Evolutionary conservation across 2,888 invertebrate genomes (phyloP), one percentile per base, ranked within the genome.

Genomic region (Melolontha melolontha): DNA sequence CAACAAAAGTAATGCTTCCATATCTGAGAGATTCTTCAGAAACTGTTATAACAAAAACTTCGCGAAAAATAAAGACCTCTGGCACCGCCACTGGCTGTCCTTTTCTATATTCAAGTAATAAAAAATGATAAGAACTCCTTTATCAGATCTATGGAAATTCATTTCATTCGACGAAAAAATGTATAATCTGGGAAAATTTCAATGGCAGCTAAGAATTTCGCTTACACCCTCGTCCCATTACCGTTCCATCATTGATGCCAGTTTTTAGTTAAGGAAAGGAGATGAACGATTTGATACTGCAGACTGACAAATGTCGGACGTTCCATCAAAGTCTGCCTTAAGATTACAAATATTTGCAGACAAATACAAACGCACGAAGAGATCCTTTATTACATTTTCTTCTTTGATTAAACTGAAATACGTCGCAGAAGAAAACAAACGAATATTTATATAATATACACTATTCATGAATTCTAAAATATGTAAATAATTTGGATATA

Each of bases 281-380:
- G 57, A 42, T 27, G 57, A 57, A 44, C 44, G 57, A 14, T 57
- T 44, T 57, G 57, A 57, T 44, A 44, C 44, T 57, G 44, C 42
- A 40, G 41, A 44, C 57, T 57, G 27, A 57, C 57, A 57, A 57
- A 57, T 57, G 42, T 44, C 22, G 27, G 29, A 14, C 57, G 10
- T 40, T 57, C 44, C 29, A 27, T 57, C 57, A 57, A 57, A 44
- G 57, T 44, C 42, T 12, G 57, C 57, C 14, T 57, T 57, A 44
- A 27, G 22, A 57, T 57, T 57, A 42, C 57, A 57, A 44, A 57
- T 57, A 57, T 57, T 57, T 57, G 57, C 27, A 39, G 8, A 42
- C n/a, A 42, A n/a, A 57, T 44, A 47, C 0, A 29, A 27, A 22
- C 16, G 22, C 27, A 22, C 2, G 14, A 7, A 42, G 12, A 42